Evolutionary conservation across 2,888 invertebrate species (phyloP), one percentile per base, ranked within the genome.

Genomic region (Pollenia amentaria): DNA sequence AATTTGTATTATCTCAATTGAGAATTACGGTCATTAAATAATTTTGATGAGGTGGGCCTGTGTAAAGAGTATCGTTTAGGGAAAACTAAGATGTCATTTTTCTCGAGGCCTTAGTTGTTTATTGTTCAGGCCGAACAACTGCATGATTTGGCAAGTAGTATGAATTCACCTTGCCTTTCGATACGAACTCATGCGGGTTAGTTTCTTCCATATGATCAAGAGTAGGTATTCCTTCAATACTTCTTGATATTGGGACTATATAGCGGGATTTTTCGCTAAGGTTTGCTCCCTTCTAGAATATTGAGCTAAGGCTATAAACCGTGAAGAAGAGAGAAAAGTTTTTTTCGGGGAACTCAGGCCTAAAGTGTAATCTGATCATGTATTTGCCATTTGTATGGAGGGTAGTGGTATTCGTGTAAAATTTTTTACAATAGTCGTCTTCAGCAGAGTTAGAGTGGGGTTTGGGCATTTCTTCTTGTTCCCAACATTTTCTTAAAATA

Each of bases 131-230:
- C n/a, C n/a, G n/a, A n/a, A n/a, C 65, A 78, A 88, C 80, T 10
- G 84, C 87, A 29, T 88, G 84, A 38, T 89, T 88, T 1, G 89
- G 87, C 9, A 84, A 10, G 9, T 84, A 88, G 42, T 73, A 88
- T 29, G 72, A 73, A 6, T 46, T 9, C 9, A 18, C 18, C 44
- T 57, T 21, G 3, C 29, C 21, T 14, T 14, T n/a, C 0, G 14
- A 11, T 10, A 42, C 0, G 2, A n/a, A 29, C 21, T 64, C 72
- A 0, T 11, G 29, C 14, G 69, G 38, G 0, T 16, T 3, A 11
- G 53, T 53, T 16, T 16, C 16, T 44, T 57, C 42, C 51, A 73
- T 73, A n/a, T 75, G 75, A 46, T 40, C 42, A 12, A 67, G 44
- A 0, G 44, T 14, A 29, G 10, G 16, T 81, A 81, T 57, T 85